Conservation (phyloP, 2,113 vertebrate genomes). For the Sylvia atricapilla region DNA sequence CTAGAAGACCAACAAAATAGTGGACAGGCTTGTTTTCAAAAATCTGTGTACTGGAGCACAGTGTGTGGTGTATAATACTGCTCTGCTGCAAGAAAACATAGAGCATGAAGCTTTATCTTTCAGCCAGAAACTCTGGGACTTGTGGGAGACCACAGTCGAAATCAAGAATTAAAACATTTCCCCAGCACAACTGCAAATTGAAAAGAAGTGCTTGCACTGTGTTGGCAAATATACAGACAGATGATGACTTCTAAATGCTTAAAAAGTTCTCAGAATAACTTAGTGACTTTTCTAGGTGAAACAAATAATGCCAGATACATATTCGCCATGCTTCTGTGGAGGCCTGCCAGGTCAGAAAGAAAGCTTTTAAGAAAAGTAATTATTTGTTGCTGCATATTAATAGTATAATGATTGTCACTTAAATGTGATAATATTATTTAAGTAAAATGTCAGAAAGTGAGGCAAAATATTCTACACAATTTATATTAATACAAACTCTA, state of each 20-base stretch:
- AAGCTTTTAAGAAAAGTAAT: not conserved
- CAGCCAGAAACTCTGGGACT: constrained; percentile 13
- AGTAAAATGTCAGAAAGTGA: not conserved
- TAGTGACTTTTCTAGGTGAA: not conserved
- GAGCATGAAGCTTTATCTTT: constrained; percentile 63
- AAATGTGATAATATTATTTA: not conserved
- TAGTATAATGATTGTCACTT: not conserved
- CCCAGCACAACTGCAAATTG: constrained; percentile 43
- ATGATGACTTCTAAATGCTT: constrained; percentile 37
- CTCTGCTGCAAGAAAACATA: constrained; percentile 36
- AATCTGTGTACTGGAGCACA: constrained; percentile 38
- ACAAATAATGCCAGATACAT: constrained; percentile 18
- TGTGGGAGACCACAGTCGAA: constrained; percentile 37
- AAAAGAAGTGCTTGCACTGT: constrained; percentile 59
- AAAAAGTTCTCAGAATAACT: not conserved
- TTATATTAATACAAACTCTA: not conserved
- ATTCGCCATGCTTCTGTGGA: not conserved
- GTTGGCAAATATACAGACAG: not conserved
- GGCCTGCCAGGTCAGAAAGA: not conserved
- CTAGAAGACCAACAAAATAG: constrained; percentile 47
- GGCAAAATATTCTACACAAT: not conserved
- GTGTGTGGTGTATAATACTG: constrained; percentile 33
- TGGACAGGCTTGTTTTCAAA: constrained; percentile 51
- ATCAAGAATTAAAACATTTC: constrained; percentile 67
- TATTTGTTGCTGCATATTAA: not conserved